Conservation (phyloP, 2,888 invertebrate genomes). For the Sturmia bella region DNA sequence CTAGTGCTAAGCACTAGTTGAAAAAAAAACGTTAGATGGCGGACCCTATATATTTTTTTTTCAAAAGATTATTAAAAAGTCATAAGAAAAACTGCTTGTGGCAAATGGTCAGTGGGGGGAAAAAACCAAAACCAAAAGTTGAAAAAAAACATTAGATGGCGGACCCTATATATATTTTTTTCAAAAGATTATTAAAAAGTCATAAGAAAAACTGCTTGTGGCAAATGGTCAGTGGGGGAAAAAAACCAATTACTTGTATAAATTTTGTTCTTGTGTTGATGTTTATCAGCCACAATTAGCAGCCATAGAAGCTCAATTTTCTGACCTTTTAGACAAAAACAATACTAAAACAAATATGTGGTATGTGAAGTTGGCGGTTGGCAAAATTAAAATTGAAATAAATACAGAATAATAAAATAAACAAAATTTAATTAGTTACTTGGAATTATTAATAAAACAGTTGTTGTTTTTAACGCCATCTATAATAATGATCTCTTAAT, state of each 20-base stretch:
- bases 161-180: no score
- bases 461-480: background rate
- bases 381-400: constrained; percentile 49
- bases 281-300: constrained; percentile 32
- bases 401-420: constrained; percentile 72
- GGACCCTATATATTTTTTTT: no score
- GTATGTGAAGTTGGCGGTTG: constrained; percentile 3
- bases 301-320: constrained; percentile 55
- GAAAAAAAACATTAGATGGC: no score
- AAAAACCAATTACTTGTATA: background rate
- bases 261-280: constrained; percentile 9
- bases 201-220: constrained; percentile 22
- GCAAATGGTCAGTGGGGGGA: constrained; percentile 21
- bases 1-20: no score
- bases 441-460: constrained; percentile 67
- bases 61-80: background rate
- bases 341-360: constrained; percentile 21
- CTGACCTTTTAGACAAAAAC: constrained; percentile 43
- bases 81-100: constrained; percentile 22
- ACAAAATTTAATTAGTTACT: constrained; percentile 69
- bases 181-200: background rate
- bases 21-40: no score
- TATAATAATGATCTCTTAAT: no score
- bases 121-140: no score
- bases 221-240: constrained; percentile 22